Evolutionary conservation across 2,888 invertebrate genomes (phyloP).

Genomic region (Oligia strigilis): DNA sequence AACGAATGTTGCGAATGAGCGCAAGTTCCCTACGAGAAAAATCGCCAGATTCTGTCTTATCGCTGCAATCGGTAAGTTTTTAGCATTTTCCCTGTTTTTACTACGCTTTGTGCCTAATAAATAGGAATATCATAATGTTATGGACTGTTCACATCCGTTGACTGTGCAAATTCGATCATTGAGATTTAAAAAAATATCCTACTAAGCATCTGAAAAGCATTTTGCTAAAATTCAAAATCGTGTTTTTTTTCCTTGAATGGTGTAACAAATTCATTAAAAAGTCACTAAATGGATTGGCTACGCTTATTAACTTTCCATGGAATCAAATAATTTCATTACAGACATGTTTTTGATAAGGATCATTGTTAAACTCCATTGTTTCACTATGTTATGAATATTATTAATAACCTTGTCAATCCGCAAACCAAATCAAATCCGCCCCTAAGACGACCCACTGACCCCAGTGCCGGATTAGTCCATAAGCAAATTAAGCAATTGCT

Average conservation of each 20-base stretch:
- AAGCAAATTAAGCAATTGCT: too few species aligned
- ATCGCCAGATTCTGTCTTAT: slow-evolving; percentile 58
- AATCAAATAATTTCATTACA: slow-evolving; percentile 8
- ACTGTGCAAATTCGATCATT: not conserved
- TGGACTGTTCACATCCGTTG: too few species aligned
- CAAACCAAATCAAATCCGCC: too few species aligned
- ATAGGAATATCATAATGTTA: not conserved
- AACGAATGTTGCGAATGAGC: slow-evolving; percentile 41
- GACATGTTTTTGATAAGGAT: not conserved
- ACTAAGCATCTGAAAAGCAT: not conserved
- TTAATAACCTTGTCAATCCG: too few species aligned
- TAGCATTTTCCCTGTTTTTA: not conserved
- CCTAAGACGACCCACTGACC: too few species aligned
- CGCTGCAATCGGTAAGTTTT: slow-evolving; percentile 64
- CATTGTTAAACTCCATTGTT: not conserved
- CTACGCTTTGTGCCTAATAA: not conserved
- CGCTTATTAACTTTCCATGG: slow-evolving; percentile 24
- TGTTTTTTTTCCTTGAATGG: not conserved
- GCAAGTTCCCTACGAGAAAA: slow-evolving; percentile 54
- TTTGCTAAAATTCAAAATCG: not conserved
- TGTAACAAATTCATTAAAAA: not conserved
- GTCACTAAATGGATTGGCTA: not conserved
- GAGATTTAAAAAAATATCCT: not conserved
- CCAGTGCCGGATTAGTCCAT: too few species aligned
- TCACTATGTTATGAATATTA: not conserved